phyloP scores from a whole-genome alignment of 2,888 invertebrate genomes.

The Barypeithes pellucidus region DNA sequence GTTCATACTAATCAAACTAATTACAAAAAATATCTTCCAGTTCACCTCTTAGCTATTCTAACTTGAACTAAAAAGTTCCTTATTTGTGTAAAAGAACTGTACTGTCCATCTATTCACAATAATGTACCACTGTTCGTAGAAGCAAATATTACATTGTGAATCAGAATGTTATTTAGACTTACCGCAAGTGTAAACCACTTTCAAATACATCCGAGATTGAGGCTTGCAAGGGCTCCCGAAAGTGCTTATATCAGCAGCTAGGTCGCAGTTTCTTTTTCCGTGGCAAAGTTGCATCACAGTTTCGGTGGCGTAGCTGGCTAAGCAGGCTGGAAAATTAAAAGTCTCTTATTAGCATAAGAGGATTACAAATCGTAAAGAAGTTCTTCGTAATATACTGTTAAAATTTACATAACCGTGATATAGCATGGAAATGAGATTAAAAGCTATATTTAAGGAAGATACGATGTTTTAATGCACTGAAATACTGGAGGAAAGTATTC shows the following conservation, averaged over 20 bases:
- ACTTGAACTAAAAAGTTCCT: too few relatives aligned
- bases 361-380: conserved; percentile 10
- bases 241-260: conserved; percentile 86
- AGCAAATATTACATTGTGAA: conserved; percentile 9
- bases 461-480: too few relatives aligned
- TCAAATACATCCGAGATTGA: conserved; percentile 87
- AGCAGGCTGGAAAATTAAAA: conserved; percentile 79
- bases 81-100: too few relatives aligned
- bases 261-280: conserved; percentile 85
- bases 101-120: too few relatives aligned
- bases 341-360: conserved; percentile 51
- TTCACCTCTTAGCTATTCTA: too few relatives aligned
- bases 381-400: too few relatives aligned
- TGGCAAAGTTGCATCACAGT: conserved; percentile 89
- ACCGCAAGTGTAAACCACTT: conserved; percentile 92
- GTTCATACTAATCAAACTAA: too few relatives aligned
- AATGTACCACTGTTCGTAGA: not conserved
- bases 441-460: too few relatives aligned
- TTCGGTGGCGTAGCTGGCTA: conserved; percentile 92
- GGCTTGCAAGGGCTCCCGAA: conserved; percentile 88
- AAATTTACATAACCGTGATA: too few relatives aligned
- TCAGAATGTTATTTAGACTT: conserved; percentile 67
- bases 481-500: too few relatives aligned
- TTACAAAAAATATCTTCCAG: too few relatives aligned
- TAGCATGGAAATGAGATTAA: too few relatives aligned